Evolutionary conservation across 2,113 vertebrate species (phyloP).

Genomic region (Channa maculata): DNA sequence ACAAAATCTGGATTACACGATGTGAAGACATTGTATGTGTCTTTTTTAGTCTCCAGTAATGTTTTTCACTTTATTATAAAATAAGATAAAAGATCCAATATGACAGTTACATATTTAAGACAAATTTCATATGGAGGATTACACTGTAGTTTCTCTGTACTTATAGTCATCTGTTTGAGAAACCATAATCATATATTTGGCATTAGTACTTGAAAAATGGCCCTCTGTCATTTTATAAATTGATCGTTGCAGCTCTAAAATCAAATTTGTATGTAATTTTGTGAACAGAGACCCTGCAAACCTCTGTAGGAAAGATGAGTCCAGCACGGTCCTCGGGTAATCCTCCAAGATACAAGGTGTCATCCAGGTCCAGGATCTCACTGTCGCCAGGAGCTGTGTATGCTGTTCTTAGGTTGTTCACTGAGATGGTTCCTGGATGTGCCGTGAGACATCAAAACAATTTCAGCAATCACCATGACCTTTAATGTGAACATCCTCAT

Average conservation of each 20-base stretch:
- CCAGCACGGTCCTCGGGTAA: conserved; percentile 96
- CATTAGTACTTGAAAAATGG: too few relatives aligned
- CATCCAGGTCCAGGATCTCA: conserved; percentile 97
- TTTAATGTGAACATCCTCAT: conserved; percentile 44
- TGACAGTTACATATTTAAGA: too few relatives aligned
- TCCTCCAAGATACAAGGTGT: conserved; percentile 95
- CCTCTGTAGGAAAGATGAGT: conserved; percentile 96
- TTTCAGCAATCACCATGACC: conserved; percentile 44
- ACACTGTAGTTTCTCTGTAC: too few relatives aligned
- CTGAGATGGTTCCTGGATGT: conserved; percentile 93
- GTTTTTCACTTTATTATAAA: neutral
- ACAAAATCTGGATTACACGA: too few relatives aligned
- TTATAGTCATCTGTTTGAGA: too few relatives aligned
- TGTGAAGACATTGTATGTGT: too few relatives aligned
- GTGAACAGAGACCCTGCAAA: conserved; percentile 27
- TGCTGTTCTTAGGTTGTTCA: conserved; percentile 94
- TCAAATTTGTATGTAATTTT: neutral
- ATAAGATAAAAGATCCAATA: neutral
- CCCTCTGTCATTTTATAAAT: too few relatives aligned
- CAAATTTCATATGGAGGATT: too few relatives aligned
- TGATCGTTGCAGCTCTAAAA: neutral
- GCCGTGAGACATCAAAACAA: conserved; percentile 39
- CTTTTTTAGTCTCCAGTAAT: too few relatives aligned
- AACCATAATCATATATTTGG: too few relatives aligned
- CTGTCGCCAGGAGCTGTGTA: conserved; percentile 98